Evolutionary conservation across 2,113 vertebrate species (phyloP).

Genomic region (Eleginops maclovinus): DNA sequence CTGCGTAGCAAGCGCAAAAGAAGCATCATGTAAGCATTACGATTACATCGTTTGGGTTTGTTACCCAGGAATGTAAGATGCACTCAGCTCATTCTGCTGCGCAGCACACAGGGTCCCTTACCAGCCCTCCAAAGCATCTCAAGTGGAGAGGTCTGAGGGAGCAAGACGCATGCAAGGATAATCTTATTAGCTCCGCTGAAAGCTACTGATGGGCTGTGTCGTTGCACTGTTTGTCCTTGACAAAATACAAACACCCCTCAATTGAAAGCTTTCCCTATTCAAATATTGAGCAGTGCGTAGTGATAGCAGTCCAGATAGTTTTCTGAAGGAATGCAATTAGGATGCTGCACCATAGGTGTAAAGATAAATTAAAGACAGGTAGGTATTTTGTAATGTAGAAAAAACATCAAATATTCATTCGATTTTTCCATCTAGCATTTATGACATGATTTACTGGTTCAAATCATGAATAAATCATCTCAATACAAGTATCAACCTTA

Average conservation of each 20-base stretch:
- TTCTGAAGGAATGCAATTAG: not conserved
- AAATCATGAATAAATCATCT: not conserved
- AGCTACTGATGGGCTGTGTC: slow-evolving; percentile 67
- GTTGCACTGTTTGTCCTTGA: slow-evolving; percentile 81
- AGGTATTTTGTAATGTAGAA: not conserved
- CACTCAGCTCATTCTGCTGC: slow-evolving; percentile 74
- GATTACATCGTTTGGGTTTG: slow-evolving; percentile 87
- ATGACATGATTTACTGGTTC: not conserved
- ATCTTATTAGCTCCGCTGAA: slow-evolving; percentile 83
- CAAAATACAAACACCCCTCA: slow-evolving; percentile 56
- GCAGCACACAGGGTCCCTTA: slow-evolving; percentile 72
- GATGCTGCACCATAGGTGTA: not conserved
- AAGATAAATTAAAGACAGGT: slow-evolving; percentile 1
- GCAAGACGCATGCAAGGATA: slow-evolving; percentile 75
- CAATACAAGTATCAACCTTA: not conserved
- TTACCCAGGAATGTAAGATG: slow-evolving; percentile 83
- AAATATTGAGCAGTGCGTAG: not conserved
- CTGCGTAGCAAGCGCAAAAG: slow-evolving; percentile 75
- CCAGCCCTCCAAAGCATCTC: slow-evolving; percentile 78
- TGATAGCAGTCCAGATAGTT: not conserved
- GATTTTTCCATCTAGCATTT: not conserved
- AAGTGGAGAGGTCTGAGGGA: slow-evolving; percentile 82
- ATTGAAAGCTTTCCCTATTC: slow-evolving; percentile 18
- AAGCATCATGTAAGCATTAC: slow-evolving; percentile 81
- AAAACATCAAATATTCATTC: not conserved